Base-by-base conservation (phyloP, 1,140 invertebrate species). In the Anoplolepis gracilipes region DNA sequence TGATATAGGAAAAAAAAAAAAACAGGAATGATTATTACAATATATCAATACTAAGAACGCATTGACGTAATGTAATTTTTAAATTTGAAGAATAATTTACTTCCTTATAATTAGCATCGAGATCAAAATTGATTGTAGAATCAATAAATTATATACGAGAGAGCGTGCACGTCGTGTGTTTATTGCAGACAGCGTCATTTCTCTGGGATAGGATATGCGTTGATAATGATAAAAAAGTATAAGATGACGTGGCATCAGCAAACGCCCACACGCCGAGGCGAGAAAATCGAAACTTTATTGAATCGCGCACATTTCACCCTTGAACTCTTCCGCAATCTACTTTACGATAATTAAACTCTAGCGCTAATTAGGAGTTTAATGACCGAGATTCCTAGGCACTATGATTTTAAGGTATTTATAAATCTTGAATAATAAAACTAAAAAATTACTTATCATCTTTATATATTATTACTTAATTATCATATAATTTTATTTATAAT, bases 151-250 rank as follows among this genome's bases (percentile, higher is more conserved):
- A 42, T n/a, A n/a, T n/a, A 11, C 4, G 13, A 57, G 46, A 57
- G 6, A 39, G 16, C 6, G 16, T 16, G 7, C 6, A 11, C 13
- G 5, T 6, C 13, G 13, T 3, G 22, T 7, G 19, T 22, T 33
- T 64, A 25, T 70, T 30, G 2, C 69, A 81, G 69, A 30, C 30
- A 22, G 59, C n/a, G 61, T 36, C 61, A 22, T 53, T 42, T 46
- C 30, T 70, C 49, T 75, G 36, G n/a, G 13, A 30, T 55, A 33
- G 49, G 77, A 39, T 36, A 53, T n/a, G 53, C 25, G 25, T 49
- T 22, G 77, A 81, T 81, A 81, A 81, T 25, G 64, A 81, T 81
- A 81, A 79, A 2, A 59, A 25, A 39, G 62, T 36, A 22, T 39
- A 42, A 6, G 13, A 70, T 81, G 64, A 70, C 64, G 77, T 3